phyloP scores from a whole-genome alignment of 2,113 vertebrate species.

The Percopsis transmontana region DNA sequence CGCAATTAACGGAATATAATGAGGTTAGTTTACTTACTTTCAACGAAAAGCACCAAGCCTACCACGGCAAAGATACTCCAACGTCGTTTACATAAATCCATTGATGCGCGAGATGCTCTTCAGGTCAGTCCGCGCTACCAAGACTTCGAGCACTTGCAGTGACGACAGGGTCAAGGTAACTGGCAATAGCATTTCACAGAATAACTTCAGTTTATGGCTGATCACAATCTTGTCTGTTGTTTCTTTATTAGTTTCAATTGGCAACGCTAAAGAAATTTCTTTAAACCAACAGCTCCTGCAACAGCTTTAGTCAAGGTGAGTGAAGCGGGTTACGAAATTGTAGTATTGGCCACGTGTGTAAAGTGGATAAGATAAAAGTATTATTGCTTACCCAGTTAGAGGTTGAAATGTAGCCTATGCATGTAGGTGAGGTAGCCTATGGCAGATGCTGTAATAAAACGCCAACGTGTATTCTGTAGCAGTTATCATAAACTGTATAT shows the following conservation, averaged over 20 bases:
- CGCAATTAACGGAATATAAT: background rate
- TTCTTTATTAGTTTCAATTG: background rate
- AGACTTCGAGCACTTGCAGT: slow-evolving; percentile 26
- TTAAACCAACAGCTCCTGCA: background rate
- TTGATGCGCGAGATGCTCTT: slow-evolving; percentile 67
- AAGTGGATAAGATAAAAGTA: slow-evolving; percentile 4
- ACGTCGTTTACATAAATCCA: slow-evolving; percentile 68
- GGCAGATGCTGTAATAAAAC: slow-evolving; percentile 23
- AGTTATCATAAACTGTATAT: slow-evolving; percentile 49
- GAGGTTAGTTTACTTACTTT: slow-evolving; percentile 58
- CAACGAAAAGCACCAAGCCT: slow-evolving; percentile 44
- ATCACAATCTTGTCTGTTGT: background rate
- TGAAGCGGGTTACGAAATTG: background rate
- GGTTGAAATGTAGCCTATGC: slow-evolving; percentile 21
- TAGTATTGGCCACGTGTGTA: background rate
- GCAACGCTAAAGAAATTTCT: background rate
- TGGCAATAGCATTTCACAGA: background rate
- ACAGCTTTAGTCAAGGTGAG: background rate
- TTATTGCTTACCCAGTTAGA: slow-evolving; percentile 46
- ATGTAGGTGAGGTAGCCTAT: slow-evolving; percentile 17
- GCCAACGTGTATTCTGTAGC: slow-evolving; percentile 26
- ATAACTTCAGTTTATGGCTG: background rate
- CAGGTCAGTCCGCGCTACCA: slow-evolving; percentile 29
- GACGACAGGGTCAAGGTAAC: slow-evolving; percentile 32
- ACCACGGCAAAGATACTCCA: slow-evolving; percentile 52